These are phyloP conservation scores for Muscicapa comitata DNA, from an alignment of 2,797 vertebrate genomes.

Conservation along the genomic window DNA sequence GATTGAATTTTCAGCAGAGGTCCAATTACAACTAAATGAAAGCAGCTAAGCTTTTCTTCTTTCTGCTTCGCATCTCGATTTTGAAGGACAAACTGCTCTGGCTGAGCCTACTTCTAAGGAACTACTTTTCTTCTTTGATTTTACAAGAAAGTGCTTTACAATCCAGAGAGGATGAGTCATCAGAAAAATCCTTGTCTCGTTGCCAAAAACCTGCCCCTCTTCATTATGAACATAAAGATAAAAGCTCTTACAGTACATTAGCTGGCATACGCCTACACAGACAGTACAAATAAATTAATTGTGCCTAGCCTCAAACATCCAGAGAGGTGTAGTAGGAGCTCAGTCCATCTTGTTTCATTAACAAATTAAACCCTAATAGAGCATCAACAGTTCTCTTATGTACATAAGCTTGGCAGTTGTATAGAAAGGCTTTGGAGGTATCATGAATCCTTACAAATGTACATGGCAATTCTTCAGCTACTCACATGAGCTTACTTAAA, in stretches of 20 bases:
- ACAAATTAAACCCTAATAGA: slow-evolving; percentile 77
- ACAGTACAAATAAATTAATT: slow-evolving; percentile 83
- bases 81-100: slow-evolving; percentile 41
- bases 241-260: slow-evolving; percentile 78
- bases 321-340: slow-evolving; percentile 71
- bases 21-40: not conserved
- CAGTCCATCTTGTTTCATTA: slow-evolving; percentile 76
- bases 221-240: slow-evolving; percentile 79
- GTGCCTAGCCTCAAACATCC: slow-evolving; percentile 75
- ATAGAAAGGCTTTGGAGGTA: not conserved
- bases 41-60: not conserved
- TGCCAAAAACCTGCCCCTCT: slow-evolving; percentile 76
- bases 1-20: not conserved
- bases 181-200: slow-evolving; percentile 70
- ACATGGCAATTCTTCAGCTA: not conserved
- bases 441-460: not conserved
- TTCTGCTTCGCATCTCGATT: not conserved
- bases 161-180: slow-evolving; percentile 71
- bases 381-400: slow-evolving; percentile 48
- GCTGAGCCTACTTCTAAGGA: slow-evolving; percentile 49
- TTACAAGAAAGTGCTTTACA: slow-evolving; percentile 73
- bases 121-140: slow-evolving; percentile 56
- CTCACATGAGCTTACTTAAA: not conserved
- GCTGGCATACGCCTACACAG: slow-evolving; percentile 74
- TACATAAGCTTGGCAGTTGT: slow-evolving; percentile 1